Evolutionary conservation across 1,140 invertebrate genomes (phyloP).

Genomic region (Riptortus pedestris): DNA sequence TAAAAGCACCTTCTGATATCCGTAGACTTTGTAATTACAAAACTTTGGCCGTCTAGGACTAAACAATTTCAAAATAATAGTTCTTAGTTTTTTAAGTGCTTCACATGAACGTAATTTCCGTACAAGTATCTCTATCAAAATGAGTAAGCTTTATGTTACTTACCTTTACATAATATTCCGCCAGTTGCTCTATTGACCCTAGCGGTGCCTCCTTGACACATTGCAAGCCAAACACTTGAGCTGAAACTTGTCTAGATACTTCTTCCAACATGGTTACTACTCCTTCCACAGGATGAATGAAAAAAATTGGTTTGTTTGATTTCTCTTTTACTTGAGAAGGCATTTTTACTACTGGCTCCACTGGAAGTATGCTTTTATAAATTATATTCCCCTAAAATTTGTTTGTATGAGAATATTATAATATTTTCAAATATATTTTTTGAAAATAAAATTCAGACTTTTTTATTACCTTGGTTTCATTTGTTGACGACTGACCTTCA

Average conservation of each 20-base stretch:
- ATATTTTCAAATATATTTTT: too few species aligned
- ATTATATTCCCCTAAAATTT: background rate
- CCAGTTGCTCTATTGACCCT: conserved; percentile 60
- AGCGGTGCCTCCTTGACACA: conserved; percentile 69
- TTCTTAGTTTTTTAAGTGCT: too few species aligned
- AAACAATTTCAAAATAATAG: too few species aligned
- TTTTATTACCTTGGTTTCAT: too few species aligned
- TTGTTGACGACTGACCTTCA: background rate
- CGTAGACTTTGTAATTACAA: too few species aligned
- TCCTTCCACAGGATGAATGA: conserved; percentile 89
- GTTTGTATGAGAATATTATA: too few species aligned
- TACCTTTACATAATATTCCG: conserved; percentile 64
- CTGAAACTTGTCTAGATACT: conserved; percentile 51
- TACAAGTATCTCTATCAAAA: too few species aligned
- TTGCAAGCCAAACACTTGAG: conserved; percentile 80
- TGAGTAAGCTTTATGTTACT: conserved; percentile 21
- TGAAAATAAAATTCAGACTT: too few species aligned
- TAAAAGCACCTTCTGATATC: too few species aligned
- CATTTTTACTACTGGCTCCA: background rate
- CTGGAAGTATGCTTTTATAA: conserved; percentile 1
- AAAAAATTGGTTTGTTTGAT: conserved; percentile 49
- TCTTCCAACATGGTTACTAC: conserved; percentile 54
- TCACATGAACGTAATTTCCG: too few species aligned
- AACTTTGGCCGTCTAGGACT: too few species aligned
- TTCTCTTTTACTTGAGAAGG: conserved; percentile 31